A percentile compares a stretch with the other conserved stretches of the same genome.
These are phyloP conservation scores for Lamellibrachia satsuma DNA, from an alignment of 2,888 invertebrate genomes.

Conservation along the genomic window DNA sequence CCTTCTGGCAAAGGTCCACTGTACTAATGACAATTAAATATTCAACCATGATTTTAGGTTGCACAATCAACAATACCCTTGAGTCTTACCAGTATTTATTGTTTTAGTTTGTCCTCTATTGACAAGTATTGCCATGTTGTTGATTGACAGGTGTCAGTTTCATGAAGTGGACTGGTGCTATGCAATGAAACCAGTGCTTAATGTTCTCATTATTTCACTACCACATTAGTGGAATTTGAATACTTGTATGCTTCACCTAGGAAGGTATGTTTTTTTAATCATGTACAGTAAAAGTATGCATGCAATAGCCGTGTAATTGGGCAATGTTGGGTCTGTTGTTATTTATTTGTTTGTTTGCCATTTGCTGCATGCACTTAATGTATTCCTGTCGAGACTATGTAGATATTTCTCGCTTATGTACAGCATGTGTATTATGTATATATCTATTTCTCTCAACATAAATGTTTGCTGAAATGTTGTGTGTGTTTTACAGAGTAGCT, in stretches of 20 bases:
- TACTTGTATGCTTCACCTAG: background rate
- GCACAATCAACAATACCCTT: background rate
- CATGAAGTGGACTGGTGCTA: constrained; percentile 12
- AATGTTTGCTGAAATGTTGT: background rate
- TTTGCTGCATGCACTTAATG: background rate
- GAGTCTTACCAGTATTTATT: constrained; percentile 1
- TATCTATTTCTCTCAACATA: background rate
- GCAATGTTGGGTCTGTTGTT: background rate
- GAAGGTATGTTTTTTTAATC: background rate
- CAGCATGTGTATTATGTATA: background rate
- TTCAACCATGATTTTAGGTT: background rate
- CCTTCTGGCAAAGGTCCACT: background rate
- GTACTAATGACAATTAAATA: background rate
- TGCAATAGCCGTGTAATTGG: background rate
- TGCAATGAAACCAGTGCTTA: background rate
- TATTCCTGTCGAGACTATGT: constrained; percentile 1
- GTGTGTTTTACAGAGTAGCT: background rate
- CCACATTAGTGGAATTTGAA: background rate
- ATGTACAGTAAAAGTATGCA: background rate
- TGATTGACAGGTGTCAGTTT: constrained; percentile 14
- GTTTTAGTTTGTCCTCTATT: background rate
- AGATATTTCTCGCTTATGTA: background rate
- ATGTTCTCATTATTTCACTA: background rate
- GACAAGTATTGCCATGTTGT: background rate
- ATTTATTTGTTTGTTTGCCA: constrained; percentile 17